These are phyloP conservation scores for Aegotheles bennettii DNA, from an alignment of 2,113 vertebrate genomes.

Conservation along the genomic window DNA sequence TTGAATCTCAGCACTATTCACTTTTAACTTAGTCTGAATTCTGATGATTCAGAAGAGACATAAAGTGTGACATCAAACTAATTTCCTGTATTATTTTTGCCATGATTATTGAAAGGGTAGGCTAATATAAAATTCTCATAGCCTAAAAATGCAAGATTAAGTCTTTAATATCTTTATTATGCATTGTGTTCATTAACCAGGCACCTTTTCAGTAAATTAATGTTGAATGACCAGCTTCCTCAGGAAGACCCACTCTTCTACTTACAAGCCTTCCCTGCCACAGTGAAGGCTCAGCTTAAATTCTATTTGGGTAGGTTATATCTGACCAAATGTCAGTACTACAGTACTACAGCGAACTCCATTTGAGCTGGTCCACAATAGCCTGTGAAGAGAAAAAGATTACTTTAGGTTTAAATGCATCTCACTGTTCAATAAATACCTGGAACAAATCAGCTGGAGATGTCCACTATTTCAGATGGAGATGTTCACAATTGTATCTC, in stretches of 20 bases:
- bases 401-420: background rate
- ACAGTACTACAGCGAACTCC: background rate
- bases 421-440: background rate
- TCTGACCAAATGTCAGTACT: background rate
- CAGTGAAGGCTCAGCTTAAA: background rate
- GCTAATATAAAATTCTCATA: background rate
- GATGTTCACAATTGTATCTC: background rate
- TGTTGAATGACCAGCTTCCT: background rate
- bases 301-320: background rate
- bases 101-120: background rate
- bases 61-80: background rate
- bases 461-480: background rate
- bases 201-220: background rate
- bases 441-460: background rate
- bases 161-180: background rate
- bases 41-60: background rate
- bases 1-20: background rate
- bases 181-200: background rate
- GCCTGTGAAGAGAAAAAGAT: background rate
- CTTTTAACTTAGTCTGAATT: background rate
- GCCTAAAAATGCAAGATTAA: background rate
- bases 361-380: background rate
- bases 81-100: background rate
- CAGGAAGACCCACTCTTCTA: background rate
- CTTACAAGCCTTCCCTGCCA: background rate